Evolutionary conservation across 2,888 invertebrate genomes (phyloP).

Genomic region (Meiosimyza platycephala): DNA sequence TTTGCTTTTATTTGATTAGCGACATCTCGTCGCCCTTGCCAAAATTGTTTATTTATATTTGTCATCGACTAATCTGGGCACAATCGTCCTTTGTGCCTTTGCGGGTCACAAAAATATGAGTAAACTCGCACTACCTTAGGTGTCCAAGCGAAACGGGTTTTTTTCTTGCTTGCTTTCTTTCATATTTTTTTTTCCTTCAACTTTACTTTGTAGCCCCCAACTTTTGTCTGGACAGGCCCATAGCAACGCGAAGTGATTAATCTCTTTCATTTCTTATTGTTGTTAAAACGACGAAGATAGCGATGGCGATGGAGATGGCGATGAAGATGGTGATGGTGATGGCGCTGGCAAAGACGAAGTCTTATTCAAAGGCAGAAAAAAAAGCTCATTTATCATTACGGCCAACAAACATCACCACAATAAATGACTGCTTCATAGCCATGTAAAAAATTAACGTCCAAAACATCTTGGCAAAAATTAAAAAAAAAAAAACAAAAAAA

Average conservation of each 20-base stretch:
- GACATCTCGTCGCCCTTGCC: too few species aligned
- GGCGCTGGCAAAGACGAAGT: not conserved
- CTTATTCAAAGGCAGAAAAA: not conserved
- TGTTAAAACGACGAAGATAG: conserved; percentile 1
- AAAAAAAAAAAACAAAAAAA: too few species aligned
- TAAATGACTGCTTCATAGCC: conserved; percentile 5
- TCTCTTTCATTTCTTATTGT: conserved; percentile 7
- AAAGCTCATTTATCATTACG: conserved; percentile 15
- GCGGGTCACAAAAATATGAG: not conserved
- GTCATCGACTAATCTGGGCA: conserved; percentile 27
- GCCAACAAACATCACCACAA: conserved; percentile 11
- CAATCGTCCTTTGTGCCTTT: not conserved
- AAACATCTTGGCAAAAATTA: not conserved
- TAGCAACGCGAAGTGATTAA: not conserved
- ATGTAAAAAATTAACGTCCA: not conserved
- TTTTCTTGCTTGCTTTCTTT: not conserved
- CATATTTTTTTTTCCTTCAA: not conserved
- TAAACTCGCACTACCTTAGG: not conserved
- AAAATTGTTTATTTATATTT: conserved; percentile 20
- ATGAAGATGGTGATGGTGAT: not conserved
- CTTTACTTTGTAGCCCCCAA: too few species aligned
- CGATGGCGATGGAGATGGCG: not conserved
- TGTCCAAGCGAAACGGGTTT: conserved; percentile 11
- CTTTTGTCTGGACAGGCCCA: not conserved
- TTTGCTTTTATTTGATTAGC: too few species aligned